Percentiles rank a stretch among this genome's conserved stretches.
phyloP scores from a whole-genome alignment of 2,888 invertebrate species.

The Syrphus vitripennis region DNA sequence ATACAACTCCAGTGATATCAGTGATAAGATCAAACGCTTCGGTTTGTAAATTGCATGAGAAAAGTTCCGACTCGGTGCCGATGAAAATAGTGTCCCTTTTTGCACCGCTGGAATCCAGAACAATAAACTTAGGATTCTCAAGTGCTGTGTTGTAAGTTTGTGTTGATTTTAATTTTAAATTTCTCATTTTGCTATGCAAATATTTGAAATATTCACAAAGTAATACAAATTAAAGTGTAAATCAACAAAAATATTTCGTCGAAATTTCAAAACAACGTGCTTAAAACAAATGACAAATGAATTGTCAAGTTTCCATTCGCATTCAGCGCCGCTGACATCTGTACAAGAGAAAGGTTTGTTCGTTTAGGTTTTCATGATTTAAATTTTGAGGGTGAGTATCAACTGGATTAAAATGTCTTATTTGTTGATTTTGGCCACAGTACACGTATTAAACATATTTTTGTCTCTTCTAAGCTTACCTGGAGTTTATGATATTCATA shows the following conservation, averaged over 20 bases:
- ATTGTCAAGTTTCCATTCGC: neutral
- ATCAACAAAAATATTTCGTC: conserved; percentile 15
- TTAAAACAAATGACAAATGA: conserved; percentile 24
- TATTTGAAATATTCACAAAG: neutral
- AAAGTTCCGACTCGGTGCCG: conserved; percentile 74
- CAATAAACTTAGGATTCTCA: conserved; percentile 73
- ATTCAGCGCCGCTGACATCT: neutral
- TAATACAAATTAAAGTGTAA: neutral
- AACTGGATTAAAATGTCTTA: no score
- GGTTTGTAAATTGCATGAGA: conserved; percentile 69
- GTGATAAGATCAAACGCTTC: conserved; percentile 10
- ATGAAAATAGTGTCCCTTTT: conserved; percentile 67
- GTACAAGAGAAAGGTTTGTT: neutral
- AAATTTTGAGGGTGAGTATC: no score
- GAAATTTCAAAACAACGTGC: conserved; percentile 48
- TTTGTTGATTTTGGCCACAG: no score
- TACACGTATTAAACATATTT: no score
- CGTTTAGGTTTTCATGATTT: neutral
- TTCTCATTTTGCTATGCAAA: conserved; percentile 74
- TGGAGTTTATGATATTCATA: no score
- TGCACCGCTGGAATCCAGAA: conserved; percentile 74
- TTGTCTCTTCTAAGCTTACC: no score
- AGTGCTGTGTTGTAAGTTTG: conserved; percentile 71
- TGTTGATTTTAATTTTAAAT: conserved; percentile 77
- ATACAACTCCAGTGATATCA: conserved; percentile 72